Evolutionary conservation across 2,888 invertebrate species (phyloP), one percentile per base, ranked within the genome.

Genomic region (Scaptomyza caliginosa): DNA sequence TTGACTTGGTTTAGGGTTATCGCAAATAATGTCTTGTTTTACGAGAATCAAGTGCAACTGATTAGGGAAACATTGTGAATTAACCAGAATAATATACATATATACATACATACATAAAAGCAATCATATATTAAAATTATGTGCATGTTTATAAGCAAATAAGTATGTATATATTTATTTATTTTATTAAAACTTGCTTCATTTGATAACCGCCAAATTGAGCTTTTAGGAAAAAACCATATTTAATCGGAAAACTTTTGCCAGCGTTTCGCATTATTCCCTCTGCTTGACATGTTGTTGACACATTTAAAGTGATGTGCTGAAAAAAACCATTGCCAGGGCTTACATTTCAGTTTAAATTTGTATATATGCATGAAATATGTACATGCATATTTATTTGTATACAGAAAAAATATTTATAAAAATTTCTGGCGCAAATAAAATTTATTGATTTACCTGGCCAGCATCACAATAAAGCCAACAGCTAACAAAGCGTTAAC

Each of bases 381-480:
- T 32, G 8, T 39, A 17, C 43, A 49, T 43, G 11, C 34, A 39
- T n/a, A n/a, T n/a, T n/a, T n/a, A 19, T n/a, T 32, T 43, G 6
- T 36, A 46, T 36, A 30, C 30, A 6, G 16, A 24, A 21, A 40
- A 57, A 56, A 54, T 60, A 46, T 57, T 49, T 59, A 52, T 45
- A 28, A n/a, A 54, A 60, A 58, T 48, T 36, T 39, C 19, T 49
- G 24, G 26, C 34, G 58, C 34, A 65, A 59, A 64, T 59, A 64
- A 59, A 60, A 54, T 17, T 24, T 43, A 43, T 49, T 57, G 46
- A 67, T 46, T 67, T 55, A 55, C 30, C 65, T 40, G 42, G 1
- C 36, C 34, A 26, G 24, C 39, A 57, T 16, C 50, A 46, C 43
- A 51, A 54, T 40, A 49, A 67, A 52, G 50, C 24, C 57, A 62